These are phyloP conservation scores for Oscheius sp. DNA, from an alignment of 1,140 invertebrate genomes.

Conservation along the genomic window DNA sequence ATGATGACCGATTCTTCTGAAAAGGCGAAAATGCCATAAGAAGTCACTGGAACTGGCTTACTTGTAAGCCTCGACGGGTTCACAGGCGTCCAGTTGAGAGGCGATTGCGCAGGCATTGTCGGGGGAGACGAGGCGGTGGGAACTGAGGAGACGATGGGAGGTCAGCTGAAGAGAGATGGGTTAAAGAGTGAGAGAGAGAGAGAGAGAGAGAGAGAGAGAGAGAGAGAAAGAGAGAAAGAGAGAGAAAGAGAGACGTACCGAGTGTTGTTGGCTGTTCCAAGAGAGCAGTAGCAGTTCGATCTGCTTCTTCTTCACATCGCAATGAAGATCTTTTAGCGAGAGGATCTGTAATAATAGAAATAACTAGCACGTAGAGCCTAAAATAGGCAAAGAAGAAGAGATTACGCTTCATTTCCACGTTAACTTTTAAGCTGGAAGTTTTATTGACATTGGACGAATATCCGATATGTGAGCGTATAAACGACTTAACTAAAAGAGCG, in stretches of 20 bases:
- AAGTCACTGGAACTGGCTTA: background rate
- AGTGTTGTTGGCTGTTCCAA: background rate
- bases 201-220: too few species aligned
- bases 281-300: background rate
- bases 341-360: background rate
- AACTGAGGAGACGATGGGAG: background rate
- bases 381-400: too few species aligned
- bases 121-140: background rate
- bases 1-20: constrained; percentile 74
- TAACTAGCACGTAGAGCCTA: too few species aligned
- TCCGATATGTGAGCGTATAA: too few species aligned
- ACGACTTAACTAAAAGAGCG: too few species aligned
- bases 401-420: too few species aligned
- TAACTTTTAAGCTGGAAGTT: too few species aligned
- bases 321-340: background rate
- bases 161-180: background rate
- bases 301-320: background rate
- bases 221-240: too few species aligned
- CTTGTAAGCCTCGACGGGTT: background rate
- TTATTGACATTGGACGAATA: too few species aligned
- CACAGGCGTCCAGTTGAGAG: background rate
- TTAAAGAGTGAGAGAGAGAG: too few species aligned
- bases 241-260: background rate
- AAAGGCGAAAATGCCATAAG: constrained; percentile 66
- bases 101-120: background rate